Evolutionary conservation across 2,113 vertebrate species (phyloP).

Genomic region (Callionymus lyra): DNA sequence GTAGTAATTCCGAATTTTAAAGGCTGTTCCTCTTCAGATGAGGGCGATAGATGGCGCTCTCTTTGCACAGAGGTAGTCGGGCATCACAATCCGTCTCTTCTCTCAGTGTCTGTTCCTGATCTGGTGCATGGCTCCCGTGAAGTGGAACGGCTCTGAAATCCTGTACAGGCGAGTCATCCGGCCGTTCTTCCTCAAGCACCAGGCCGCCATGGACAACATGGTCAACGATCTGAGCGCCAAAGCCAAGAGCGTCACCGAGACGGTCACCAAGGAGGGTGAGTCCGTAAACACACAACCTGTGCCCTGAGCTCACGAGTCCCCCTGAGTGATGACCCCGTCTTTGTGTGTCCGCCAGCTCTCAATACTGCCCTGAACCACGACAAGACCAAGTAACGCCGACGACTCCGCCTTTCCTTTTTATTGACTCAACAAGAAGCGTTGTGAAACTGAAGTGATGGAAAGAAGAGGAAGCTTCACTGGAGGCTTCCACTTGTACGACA

Average conservation of each 20-base stretch:
- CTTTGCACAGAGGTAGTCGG: too few relatives aligned
- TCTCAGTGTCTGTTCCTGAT: conserved; percentile 88
- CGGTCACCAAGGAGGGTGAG: conserved; percentile 74
- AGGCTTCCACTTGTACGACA: conserved; percentile 7
- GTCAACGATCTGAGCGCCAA: conserved; percentile 68
- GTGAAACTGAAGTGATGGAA: conserved; percentile 6
- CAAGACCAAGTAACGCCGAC: conserved; percentile 44
- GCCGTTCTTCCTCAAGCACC: conserved; percentile 83
- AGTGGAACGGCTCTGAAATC: conserved; percentile 85
- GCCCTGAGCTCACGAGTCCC: neutral
- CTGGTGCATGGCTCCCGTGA: conserved; percentile 90
- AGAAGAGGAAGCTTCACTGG: too few relatives aligned
- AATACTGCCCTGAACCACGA: conserved; percentile 42
- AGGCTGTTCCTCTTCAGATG: too few relatives aligned
- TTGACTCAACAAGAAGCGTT: neutral
- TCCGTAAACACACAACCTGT: neutral
- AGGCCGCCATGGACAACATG: conserved; percentile 69
- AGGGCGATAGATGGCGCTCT: too few relatives aligned
- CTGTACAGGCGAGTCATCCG: conserved; percentile 75
- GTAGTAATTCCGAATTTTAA: too few relatives aligned
- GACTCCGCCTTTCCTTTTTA: conserved; percentile 1
- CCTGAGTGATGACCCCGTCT: neutral
- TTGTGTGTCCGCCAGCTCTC: conserved; percentile 37
- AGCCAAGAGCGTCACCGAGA: conserved; percentile 64
- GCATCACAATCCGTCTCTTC: too few relatives aligned